Evolutionary conservation across 2,888 invertebrate genomes (phyloP).

Genomic region (Dascillus cervinus): DNA sequence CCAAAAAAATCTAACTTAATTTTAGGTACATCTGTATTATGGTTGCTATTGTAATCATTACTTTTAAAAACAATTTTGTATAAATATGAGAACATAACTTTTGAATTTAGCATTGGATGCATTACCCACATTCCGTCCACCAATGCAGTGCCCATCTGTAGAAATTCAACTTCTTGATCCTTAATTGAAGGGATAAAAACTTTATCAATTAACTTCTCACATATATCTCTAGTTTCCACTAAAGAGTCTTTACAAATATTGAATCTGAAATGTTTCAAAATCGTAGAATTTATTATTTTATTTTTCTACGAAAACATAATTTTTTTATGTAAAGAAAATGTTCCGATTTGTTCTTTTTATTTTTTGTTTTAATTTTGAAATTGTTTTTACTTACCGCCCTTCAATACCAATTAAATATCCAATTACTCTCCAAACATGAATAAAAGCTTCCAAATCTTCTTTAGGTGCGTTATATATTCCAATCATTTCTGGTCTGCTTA

Average conservation of each 20-base stretch:
- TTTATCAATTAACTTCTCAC: conserved; percentile 50
- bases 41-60: conserved; percentile 7
- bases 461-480: conserved; percentile 54
- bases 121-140: conserved; percentile 63
- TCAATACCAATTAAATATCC: conserved; percentile 77
- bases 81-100: conserved; percentile 46
- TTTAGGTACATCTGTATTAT: conserved; percentile 2
- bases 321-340: conserved; percentile 2
- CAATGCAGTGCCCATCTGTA: conserved; percentile 55
- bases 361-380: not conserved
- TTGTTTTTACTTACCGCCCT: conserved; percentile 52
- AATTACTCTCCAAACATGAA: conserved; percentile 79
- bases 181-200: conserved; percentile 56
- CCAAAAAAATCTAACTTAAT: conserved; percentile 9
- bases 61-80: conserved; percentile 20
- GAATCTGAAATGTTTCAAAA: conserved; percentile 51
- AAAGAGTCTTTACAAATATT: conserved; percentile 60
- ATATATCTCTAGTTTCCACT: conserved; percentile 55
- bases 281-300: too few species aligned
- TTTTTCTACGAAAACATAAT: too few species aligned
- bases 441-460: conserved; percentile 64
- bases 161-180: conserved; percentile 54
- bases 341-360: too few species aligned
- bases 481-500: conserved; percentile 56
- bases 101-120: conserved; percentile 54